Evolutionary conservation across 1,140 invertebrate genomes (phyloP).

Genomic region (Drosophila sp.): DNA sequence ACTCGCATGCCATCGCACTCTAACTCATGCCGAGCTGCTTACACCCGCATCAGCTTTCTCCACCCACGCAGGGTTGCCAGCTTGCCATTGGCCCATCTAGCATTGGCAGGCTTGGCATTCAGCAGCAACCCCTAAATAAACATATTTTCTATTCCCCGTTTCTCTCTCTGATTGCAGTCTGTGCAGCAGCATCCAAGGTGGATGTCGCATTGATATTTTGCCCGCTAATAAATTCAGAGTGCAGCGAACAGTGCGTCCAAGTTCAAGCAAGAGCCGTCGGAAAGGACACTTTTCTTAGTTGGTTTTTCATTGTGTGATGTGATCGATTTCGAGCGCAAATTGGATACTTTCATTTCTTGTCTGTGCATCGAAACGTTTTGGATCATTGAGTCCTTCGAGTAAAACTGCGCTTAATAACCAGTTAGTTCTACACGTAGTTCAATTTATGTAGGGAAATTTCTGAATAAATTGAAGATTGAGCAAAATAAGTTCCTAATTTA

Average conservation of each 20-base stretch:
- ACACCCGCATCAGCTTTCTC: neutral
- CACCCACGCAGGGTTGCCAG: slow-evolving; percentile 20
- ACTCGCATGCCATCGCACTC: slow-evolving; percentile 7
- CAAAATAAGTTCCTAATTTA: no score
- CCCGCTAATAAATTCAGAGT: neutral
- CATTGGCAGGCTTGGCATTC: neutral
- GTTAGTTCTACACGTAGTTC: no score
- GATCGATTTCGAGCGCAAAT: no score
- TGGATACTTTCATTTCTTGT: no score
- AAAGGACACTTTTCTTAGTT: neutral
- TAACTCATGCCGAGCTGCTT: neutral
- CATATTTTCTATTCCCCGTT: neutral
- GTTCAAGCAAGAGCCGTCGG: neutral
- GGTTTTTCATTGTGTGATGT: neutral
- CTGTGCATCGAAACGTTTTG: no score
- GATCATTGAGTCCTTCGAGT: no score
- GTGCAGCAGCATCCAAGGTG: neutral
- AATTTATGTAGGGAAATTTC: no score
- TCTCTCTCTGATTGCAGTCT: neutral
- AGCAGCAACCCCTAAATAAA: slow-evolving; percentile 4
- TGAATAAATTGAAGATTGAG: no score
- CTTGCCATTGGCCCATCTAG: slow-evolving; percentile 43
- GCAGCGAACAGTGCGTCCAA: neutral
- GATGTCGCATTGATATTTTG: neutral
- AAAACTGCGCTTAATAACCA: no score